Conservation (phyloP, 2,113 vertebrate species). For the Ardeotis arabs region DNA sequence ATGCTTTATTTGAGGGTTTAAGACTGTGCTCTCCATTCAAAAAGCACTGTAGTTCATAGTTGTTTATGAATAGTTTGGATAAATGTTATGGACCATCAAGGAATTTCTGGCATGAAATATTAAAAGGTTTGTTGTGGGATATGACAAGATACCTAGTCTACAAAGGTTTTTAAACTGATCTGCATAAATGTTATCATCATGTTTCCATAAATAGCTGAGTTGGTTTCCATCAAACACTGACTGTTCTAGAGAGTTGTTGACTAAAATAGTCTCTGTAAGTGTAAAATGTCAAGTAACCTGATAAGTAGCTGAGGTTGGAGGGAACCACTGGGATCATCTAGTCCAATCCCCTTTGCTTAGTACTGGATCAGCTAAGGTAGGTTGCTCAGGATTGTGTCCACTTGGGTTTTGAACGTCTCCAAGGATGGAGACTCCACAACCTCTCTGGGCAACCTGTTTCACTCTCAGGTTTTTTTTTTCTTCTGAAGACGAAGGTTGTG, state of each 20-base stretch:
- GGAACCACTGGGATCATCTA: not conserved
- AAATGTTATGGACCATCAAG: conserved; percentile 64
- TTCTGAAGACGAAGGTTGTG: not conserved
- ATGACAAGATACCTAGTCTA: conserved; percentile 78
- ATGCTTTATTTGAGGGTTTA: conserved; percentile 65
- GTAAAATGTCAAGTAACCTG: conserved; percentile 66
- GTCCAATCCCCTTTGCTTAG: not conserved
- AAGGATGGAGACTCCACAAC: not conserved
- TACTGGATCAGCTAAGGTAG: not conserved
- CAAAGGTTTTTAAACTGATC: conserved; percentile 70
- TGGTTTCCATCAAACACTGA: conserved; percentile 75
- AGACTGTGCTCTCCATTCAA: conserved; percentile 70
- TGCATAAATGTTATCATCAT: conserved; percentile 40
- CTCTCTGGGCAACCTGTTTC: not conserved
- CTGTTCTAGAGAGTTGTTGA: conserved; percentile 76
- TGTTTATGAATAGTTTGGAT: conserved; percentile 45
- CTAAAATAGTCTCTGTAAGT: conserved; percentile 69
- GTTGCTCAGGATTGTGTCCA: not conserved
- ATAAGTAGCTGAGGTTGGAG: not conserved
- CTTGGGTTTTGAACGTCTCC: not conserved
- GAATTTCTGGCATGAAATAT: conserved; percentile 65
- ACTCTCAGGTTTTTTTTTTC: not conserved
- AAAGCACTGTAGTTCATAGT: conserved; percentile 69
- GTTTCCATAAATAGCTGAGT: conserved; percentile 77
- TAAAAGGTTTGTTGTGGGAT: conserved; percentile 66